These are phyloP conservation scores for Matsumyia berberina DNA, from an alignment of 2,888 invertebrate genomes.

Conservation along the genomic window DNA sequence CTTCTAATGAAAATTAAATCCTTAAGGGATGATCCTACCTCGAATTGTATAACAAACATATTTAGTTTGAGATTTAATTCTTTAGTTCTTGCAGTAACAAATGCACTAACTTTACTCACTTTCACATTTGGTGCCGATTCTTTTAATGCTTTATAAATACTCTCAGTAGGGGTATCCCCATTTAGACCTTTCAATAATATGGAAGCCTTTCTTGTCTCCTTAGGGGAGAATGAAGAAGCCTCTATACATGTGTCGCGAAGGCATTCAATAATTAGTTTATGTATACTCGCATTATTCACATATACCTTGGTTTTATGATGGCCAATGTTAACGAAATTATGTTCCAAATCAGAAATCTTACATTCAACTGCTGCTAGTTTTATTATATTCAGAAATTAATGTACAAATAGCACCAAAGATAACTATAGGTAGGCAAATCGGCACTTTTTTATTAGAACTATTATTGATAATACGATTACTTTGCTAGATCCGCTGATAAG, in stretches of 20 bases:
- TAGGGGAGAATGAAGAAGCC: slow-evolving; percentile 15
- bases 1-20: background rate
- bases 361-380: too few relatives aligned
- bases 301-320: slow-evolving; percentile 25
- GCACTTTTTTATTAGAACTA: too few relatives aligned
- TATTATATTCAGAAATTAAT: too few relatives aligned
- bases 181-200: too few relatives aligned
- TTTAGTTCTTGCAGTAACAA: slow-evolving; percentile 11
- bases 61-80: slow-evolving; percentile 35
- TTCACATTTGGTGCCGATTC: slow-evolving; percentile 13
- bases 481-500: too few relatives aligned
- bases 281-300: slow-evolving; percentile 1
- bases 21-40: slow-evolving; percentile 20
- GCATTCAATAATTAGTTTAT: slow-evolving; percentile 23
- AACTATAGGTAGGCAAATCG: too few relatives aligned
- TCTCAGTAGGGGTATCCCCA: too few relatives aligned
- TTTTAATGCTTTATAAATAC: too few relatives aligned
- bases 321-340: too few relatives aligned
- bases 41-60: slow-evolving; percentile 9
- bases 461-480: too few relatives aligned
- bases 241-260: slow-evolving; percentile 18
- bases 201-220: background rate
- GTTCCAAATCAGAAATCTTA: too few relatives aligned
- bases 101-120: slow-evolving; percentile 33
- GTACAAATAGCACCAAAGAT: too few relatives aligned